phyloP scores from a whole-genome alignment of 2,797 vertebrate genomes.

The Diceros bicornis region DNA sequence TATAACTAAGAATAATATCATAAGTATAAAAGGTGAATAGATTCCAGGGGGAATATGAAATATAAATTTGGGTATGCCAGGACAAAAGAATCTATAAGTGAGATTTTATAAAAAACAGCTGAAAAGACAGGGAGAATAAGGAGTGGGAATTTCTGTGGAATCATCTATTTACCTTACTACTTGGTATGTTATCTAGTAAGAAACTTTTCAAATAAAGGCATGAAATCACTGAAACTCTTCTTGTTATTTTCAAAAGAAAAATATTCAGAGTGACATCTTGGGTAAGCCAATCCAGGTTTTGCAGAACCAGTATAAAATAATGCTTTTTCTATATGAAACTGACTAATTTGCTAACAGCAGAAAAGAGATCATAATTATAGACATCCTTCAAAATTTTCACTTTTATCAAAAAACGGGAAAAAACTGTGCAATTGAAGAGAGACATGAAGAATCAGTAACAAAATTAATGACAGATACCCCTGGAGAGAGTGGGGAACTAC shows the following conservation, averaged over 20 bases:
- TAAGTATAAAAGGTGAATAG: background rate
- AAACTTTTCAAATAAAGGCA: constrained; percentile 11
- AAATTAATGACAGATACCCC: background rate
- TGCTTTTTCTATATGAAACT: background rate
- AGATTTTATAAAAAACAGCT: background rate
- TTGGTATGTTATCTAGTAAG: background rate
- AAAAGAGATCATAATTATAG: background rate
- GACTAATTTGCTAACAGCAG: background rate
- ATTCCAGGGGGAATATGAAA: background rate
- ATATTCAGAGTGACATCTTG: background rate
- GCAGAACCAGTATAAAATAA: background rate
- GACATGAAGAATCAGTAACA: background rate
- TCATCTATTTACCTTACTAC: background rate
- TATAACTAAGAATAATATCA: background rate
- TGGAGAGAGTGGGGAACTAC: background rate
- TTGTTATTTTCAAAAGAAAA: background rate
- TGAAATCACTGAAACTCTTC: background rate
- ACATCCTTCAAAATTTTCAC: background rate
- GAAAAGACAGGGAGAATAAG: background rate
- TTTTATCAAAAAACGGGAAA: background rate
- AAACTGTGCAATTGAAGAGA: background rate
- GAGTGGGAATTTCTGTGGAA: background rate
- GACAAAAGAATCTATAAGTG: background rate
- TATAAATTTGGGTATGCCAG: background rate
- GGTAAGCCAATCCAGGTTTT: background rate